These are phyloP conservation scores for Peromyscus leucopus DNA, from an alignment of 2,113 vertebrate species.

Conservation along the genomic window DNA sequence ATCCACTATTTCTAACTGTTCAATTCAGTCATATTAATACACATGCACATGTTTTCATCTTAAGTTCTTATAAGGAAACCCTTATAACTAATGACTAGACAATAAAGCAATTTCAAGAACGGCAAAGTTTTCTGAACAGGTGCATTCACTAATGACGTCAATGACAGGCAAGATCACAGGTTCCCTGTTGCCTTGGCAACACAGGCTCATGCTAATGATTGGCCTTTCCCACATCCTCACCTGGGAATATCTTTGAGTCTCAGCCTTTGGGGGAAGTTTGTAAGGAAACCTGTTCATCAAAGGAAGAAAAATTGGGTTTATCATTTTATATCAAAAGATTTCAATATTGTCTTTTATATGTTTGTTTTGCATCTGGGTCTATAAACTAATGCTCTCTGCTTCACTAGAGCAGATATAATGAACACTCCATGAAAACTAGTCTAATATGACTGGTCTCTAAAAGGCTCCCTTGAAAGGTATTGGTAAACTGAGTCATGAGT, in stretches of 20 bases:
- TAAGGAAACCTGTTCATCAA: background rate
- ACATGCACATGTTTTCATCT: background rate
- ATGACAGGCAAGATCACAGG: background rate
- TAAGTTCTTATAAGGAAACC: background rate
- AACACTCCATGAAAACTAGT: background rate
- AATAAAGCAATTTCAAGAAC: background rate
- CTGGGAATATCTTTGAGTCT: background rate
- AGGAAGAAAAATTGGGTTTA: background rate
- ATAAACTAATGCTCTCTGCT: background rate
- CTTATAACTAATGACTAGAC: background rate
- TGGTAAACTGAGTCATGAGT: background rate
- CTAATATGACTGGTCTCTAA: background rate
- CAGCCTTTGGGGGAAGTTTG: background rate
- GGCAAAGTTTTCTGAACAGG: background rate
- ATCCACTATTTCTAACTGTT: background rate
- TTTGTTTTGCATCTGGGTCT: background rate
- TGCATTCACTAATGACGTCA: background rate
- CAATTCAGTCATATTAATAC: background rate
- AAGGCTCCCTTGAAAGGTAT: background rate
- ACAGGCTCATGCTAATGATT: rapidly evolving
- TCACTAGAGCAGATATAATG: background rate
- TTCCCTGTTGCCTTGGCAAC: background rate
- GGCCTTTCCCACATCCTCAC: background rate
- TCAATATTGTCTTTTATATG: background rate
- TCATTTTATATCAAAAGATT: background rate